Conservation (phyloP, 2,797 vertebrate genomes). For the Gymnopithys bicolor region DNA sequence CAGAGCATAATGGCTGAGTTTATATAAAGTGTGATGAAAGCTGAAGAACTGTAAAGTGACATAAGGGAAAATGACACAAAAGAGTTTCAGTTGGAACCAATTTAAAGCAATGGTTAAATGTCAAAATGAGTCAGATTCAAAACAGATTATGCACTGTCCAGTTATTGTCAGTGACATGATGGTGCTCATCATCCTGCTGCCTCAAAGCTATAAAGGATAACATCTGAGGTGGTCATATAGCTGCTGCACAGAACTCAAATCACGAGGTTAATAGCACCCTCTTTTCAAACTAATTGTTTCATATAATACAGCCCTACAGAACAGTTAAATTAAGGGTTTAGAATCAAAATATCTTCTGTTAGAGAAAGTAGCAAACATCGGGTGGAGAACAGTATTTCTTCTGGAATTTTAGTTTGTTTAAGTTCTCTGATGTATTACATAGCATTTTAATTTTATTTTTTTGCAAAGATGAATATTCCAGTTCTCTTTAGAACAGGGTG, state of each 20-base stretch:
- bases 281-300: neutral
- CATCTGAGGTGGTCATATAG: neutral
- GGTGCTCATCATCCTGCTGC: neutral
- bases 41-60: neutral
- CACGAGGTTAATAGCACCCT: neutral
- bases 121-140: neutral
- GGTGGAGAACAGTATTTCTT: neutral
- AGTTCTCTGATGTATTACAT: neutral
- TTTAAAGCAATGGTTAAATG: neutral
- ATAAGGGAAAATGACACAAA: neutral
- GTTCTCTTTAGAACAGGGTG: neutral
- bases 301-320: neutral
- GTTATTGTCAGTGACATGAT: neutral
- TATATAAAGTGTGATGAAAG: neutral
- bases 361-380: neutral
- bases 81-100: neutral
- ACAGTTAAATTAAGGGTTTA: neutral
- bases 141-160: neutral
- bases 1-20: neutral
- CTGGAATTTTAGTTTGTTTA: neutral
- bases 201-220: neutral
- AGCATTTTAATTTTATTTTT: neutral
- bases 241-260: neutral
- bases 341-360: neutral
- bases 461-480: neutral